These are phyloP conservation scores for Xiphophorus hellerii DNA, from an alignment of 2,113 vertebrate genomes.

Conservation along the genomic window DNA sequence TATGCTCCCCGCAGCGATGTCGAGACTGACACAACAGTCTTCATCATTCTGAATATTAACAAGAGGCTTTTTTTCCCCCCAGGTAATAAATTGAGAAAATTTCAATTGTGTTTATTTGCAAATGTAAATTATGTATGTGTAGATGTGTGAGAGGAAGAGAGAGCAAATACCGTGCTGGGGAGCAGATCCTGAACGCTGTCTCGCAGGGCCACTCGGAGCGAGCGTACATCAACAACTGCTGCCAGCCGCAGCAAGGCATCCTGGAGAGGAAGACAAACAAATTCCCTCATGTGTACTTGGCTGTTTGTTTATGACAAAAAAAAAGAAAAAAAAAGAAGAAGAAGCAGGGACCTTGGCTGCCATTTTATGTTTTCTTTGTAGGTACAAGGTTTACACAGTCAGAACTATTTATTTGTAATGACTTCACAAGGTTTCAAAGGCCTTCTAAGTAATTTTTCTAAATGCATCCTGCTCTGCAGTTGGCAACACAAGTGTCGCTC, in stretches of 20 bases:
- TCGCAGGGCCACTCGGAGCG: slow-evolving; percentile 82
- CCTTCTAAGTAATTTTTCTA: slow-evolving; percentile 49
- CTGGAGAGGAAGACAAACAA: slow-evolving; percentile 76
- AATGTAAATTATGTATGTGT: slow-evolving; percentile 3
- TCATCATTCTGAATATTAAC: slow-evolving; percentile 16
- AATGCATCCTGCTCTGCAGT: slow-evolving; percentile 36
- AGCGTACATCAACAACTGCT: slow-evolving; percentile 76
- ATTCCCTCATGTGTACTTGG: slow-evolving; percentile 46
- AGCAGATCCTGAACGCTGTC: slow-evolving; percentile 84
- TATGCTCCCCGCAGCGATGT: slow-evolving; percentile 17
- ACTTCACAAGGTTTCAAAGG: slow-evolving; percentile 38
- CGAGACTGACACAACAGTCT: slow-evolving; percentile 1
- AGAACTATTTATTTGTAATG: slow-evolving; percentile 40
- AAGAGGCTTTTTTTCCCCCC: background rate
- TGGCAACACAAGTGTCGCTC: slow-evolving; percentile 27
- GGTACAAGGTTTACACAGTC: slow-evolving; percentile 38
- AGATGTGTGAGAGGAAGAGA: slow-evolving; percentile 2
- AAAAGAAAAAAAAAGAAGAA: slow-evolving; percentile 14
- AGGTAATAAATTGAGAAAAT: slow-evolving; percentile 32
- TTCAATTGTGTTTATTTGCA: slow-evolving; percentile 22
- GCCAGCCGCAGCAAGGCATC: slow-evolving; percentile 88
- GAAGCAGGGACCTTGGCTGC: slow-evolving; percentile 40
- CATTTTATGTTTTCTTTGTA: slow-evolving; percentile 36
- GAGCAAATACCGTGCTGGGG: slow-evolving; percentile 74
- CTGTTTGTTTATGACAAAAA: slow-evolving; percentile 47